Conservation (phyloP, 2,888 invertebrate species). For the Marasmarcha lunaedactyla region DNA sequence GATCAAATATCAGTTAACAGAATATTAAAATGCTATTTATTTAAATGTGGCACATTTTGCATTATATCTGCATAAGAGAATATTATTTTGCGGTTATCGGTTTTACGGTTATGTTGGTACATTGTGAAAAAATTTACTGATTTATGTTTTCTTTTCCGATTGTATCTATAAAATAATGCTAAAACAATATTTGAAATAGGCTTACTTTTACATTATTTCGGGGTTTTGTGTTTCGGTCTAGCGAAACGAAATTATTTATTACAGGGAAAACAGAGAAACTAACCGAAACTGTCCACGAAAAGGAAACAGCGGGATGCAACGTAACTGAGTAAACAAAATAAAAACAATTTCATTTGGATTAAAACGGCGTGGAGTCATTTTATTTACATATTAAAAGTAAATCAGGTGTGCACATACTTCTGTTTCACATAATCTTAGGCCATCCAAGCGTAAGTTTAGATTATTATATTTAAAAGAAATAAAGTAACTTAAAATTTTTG, state of each 20-base stretch:
- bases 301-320: slow-evolving; percentile 61
- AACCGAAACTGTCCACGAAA: slow-evolving; percentile 65
- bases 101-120: slow-evolving; percentile 26
- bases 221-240: slow-evolving; percentile 19
- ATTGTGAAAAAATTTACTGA: slow-evolving; percentile 5
- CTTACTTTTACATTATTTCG: no score
- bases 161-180: no score
- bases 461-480: no score
- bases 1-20: slow-evolving; percentile 41
- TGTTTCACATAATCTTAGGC: no score
- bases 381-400: no score
- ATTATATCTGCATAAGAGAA: slow-evolving; percentile 46
- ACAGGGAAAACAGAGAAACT: slow-evolving; percentile 63
- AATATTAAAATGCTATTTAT: slow-evolving; percentile 51
- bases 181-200: no score
- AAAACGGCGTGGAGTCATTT: neutral
- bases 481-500: no score
- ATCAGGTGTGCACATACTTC: no score
- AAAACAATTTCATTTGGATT: slow-evolving; percentile 16
- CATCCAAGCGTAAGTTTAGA: no score
- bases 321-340: slow-evolving; percentile 58
- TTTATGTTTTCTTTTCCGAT: neutral
- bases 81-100: slow-evolving; percentile 28
- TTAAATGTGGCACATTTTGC: slow-evolving; percentile 25
- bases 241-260: slow-evolving; percentile 60